Percentiles rank a stretch among this genome's conserved stretches.
Evolutionary conservation across 2,797 vertebrate genomes (phyloP).

Genomic region (Micropoecilia bifurca): DNA sequence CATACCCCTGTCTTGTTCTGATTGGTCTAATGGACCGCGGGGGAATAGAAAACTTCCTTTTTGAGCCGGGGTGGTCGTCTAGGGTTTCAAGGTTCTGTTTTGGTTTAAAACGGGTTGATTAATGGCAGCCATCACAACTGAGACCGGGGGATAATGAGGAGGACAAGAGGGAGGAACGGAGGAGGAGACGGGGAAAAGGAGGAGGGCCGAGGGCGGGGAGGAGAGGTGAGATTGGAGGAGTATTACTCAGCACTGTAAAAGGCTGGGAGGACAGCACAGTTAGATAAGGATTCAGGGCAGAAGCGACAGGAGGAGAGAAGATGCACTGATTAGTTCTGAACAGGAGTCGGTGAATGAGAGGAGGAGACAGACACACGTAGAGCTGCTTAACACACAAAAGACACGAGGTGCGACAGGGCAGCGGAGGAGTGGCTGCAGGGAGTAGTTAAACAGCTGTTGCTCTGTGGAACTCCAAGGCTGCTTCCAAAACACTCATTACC

Average conservation of each 20-base stretch:
- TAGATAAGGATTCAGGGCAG: conserved; percentile 44
- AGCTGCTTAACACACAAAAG: conserved; percentile 70
- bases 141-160: conserved; percentile 73
- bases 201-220: conserved; percentile 21
- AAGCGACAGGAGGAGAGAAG: conserved; percentile 31
- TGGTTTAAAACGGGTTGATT: conserved; percentile 77
- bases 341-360: conserved; percentile 69
- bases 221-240: conserved; percentile 62
- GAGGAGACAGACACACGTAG: conserved; percentile 78
- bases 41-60: conserved; percentile 81
- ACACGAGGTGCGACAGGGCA: conserved; percentile 53
- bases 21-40: conserved; percentile 73
- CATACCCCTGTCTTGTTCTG: conserved; percentile 39
- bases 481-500: conserved; percentile 38
- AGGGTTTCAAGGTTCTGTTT: conserved; percentile 74
- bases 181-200: conserved; percentile 50
- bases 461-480: conserved; percentile 54
- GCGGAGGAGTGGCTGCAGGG: conserved; percentile 54
- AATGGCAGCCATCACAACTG: conserved; percentile 71
- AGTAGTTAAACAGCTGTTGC: conserved; percentile 83
- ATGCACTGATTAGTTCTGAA: conserved; percentile 71
- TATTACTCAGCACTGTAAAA: conserved; percentile 72
- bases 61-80: conserved; percentile 64
- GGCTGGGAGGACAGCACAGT: conserved; percentile 56
- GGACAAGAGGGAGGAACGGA: conserved; percentile 65